These are phyloP conservation scores for Pantherophis guttatus DNA, from an alignment of 2,113 vertebrate species.

Conservation along the genomic window DNA sequence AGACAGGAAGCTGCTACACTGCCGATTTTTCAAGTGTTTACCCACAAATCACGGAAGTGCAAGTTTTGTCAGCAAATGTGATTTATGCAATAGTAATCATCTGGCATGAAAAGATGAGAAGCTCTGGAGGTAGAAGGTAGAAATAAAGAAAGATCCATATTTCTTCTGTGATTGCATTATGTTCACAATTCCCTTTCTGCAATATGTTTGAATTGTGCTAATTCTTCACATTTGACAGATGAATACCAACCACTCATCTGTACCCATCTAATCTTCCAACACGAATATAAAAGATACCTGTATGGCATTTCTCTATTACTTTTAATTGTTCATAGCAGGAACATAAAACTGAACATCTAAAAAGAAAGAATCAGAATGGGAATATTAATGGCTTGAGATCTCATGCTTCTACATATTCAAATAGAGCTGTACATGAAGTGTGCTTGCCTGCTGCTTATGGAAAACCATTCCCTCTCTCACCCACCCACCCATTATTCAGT, in stretches of 20 bases:
- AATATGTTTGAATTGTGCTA: neutral
- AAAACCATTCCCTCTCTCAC: too few species aligned
- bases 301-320: neutral
- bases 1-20: conserved; percentile 6
- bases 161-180: neutral
- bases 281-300: neutral
- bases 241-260: neutral
- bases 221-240: neutral
- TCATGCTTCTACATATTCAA: neutral
- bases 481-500: too few species aligned
- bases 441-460: too few species aligned
- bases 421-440: too few species aligned
- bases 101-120: neutral
- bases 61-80: neutral
- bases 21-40: conserved; percentile 25
- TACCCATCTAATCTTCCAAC: neutral
- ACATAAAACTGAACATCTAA: neutral
- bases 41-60: conserved; percentile 14
- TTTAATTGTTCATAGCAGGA: neutral
- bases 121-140: neutral
- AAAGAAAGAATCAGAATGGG: neutral
- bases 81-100: conserved; percentile 8
- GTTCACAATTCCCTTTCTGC: neutral
- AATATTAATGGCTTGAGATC: neutral
- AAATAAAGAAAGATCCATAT: neutral